Conservation (phyloP, 2,888 invertebrate genomes). For the Phengaris alcon region DNA sequence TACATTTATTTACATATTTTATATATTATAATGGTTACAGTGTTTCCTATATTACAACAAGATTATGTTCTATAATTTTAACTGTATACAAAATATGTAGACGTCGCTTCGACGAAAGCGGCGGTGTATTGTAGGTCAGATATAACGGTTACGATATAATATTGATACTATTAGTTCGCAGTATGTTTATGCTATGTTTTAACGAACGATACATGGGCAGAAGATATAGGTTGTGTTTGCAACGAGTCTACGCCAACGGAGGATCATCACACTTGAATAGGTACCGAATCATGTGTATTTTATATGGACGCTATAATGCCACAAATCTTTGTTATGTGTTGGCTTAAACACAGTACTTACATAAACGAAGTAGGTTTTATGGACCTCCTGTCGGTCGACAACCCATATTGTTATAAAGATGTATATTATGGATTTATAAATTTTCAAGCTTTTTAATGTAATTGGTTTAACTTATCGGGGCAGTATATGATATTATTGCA, state of each 20-base stretch:
- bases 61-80: conserved; percentile 52
- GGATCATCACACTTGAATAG: conserved; percentile 28
- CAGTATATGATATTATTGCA: conserved; percentile 52
- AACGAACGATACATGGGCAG: conserved; percentile 50
- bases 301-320: conserved; percentile 32
- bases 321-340: conserved; percentile 41
- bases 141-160: conserved; percentile 52
- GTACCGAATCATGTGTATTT: conserved; percentile 27
- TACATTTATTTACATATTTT: conserved; percentile 55
- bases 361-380: conserved; percentile 42
- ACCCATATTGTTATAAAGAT: conserved; percentile 54
- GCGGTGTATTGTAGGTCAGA: conserved; percentile 42
- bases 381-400: conserved; percentile 7
- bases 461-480: conserved; percentile 63
- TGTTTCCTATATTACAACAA: conserved; percentile 57
- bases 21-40: conserved; percentile 54
- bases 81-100: conserved; percentile 32
- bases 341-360: conserved; percentile 63
- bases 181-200: conserved; percentile 60
- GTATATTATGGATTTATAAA: conserved; percentile 74
- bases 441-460: conserved; percentile 71
- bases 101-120: conserved; percentile 26
- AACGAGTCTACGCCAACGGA: conserved; percentile 24
- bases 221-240: conserved; percentile 37
- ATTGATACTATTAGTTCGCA: conserved; percentile 55